A percentile compares a stretch with the other conserved stretches of the same genome.
Evolutionary conservation across 2,888 invertebrate species (phyloP).

Genomic region (Maniola hyperantus): DNA sequence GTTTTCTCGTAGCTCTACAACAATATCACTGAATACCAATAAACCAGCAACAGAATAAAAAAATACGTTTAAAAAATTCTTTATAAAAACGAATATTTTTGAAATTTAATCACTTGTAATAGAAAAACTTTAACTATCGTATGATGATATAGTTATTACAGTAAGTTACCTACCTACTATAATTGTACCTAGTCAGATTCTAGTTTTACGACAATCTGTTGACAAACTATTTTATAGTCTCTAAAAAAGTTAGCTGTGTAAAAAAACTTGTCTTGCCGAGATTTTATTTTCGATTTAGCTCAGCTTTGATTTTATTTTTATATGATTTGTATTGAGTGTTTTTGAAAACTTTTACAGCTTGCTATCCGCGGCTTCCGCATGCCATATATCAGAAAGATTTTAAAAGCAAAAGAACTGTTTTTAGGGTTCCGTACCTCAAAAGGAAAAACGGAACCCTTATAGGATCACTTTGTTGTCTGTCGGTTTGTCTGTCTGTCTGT

Average conservation of each 20-base stretch:
- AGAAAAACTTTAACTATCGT: not conserved
- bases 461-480: too few species aligned
- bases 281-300: not conserved
- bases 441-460: too few species aligned
- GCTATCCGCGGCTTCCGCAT: conserved; percentile 23
- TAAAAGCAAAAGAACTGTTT: conserved; percentile 22
- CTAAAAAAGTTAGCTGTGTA: not conserved
- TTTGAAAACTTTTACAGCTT: conserved; percentile 1
- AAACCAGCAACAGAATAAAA: too few species aligned
- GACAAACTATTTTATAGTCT: not conserved
- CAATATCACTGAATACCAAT: too few species aligned
- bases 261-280: not conserved
- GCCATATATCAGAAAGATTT: conserved; percentile 30
- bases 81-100: too few species aligned
- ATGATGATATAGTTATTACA: not conserved
- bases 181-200: not conserved
- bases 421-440: too few species aligned
- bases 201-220: not conserved
- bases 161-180: not conserved
- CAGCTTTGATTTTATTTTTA: conserved; percentile 3
- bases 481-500: too few species aligned
- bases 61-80: too few species aligned
- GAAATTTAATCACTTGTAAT: too few species aligned
- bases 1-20: too few species aligned
- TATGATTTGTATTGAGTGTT: not conserved